These are phyloP conservation scores for Cephonodes hylas DNA, from an alignment of 2,888 invertebrate species.

Conservation along the genomic window DNA sequence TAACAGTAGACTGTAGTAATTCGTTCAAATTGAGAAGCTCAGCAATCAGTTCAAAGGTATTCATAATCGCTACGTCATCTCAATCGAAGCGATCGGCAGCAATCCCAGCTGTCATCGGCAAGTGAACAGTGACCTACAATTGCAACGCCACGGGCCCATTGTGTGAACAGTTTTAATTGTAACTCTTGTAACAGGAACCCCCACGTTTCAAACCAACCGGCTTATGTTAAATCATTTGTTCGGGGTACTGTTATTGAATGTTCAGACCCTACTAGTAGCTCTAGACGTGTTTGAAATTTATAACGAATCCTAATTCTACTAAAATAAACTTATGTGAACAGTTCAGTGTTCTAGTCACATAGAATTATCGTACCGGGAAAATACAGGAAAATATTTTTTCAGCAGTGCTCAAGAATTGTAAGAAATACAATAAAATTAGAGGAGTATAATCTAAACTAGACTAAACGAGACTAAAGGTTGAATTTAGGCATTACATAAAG, in stretches of 20 bases:
- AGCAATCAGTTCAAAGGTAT: too few species aligned
- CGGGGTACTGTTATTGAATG: neutral
- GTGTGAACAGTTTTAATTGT: slow-evolving; percentile 4
- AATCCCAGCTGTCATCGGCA: neutral
- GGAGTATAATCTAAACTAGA: too few species aligned
- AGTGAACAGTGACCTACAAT: neutral
- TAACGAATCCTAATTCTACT: neutral
- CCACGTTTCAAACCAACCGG: neutral
- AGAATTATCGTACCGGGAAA: too few species aligned
- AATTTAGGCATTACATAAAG: neutral
- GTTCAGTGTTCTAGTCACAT: too few species aligned
- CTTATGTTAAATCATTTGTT: neutral
- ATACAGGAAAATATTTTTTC: too few species aligned
- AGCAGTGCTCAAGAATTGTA: too few species aligned
- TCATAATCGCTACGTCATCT: neutral
- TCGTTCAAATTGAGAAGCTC: too few species aligned
- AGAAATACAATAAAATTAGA: too few species aligned
- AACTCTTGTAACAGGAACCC: neutral
- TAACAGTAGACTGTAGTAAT: too few species aligned
- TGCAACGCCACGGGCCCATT: neutral
- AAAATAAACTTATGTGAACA: too few species aligned
- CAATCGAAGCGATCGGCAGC: neutral
- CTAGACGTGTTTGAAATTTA: neutral
- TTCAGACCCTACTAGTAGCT: neutral
- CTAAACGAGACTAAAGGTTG: too few species aligned